Evolutionary conservation across 2,888 invertebrate genomes (phyloP).

Genomic region (Thyatira batis): DNA sequence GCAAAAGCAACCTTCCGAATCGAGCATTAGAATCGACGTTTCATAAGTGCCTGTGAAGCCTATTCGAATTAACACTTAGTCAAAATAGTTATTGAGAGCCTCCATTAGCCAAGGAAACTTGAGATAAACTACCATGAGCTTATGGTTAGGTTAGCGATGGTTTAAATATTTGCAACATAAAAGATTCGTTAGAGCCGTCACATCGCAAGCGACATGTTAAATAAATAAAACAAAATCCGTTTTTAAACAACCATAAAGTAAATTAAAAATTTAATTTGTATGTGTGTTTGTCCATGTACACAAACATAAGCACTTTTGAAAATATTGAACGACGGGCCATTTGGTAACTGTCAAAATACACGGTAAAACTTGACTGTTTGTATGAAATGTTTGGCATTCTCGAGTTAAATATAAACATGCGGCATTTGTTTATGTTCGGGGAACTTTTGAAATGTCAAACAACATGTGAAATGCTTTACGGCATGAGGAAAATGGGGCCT

Average conservation of each 20-base stretch:
- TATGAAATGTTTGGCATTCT: slow-evolving; percentile 12
- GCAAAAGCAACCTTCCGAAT: too few species aligned
- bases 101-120: background rate
- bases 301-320: slow-evolving; percentile 29
- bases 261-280: slow-evolving; percentile 51
- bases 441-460: slow-evolving; percentile 21
- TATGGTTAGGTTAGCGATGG: background rate
- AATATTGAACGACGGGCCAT: slow-evolving; percentile 26
- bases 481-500: background rate
- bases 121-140: background rate
- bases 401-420: background rate
- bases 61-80: too few species aligned
- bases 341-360: slow-evolving; percentile 25
- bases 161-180: background rate
- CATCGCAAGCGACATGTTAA: background rate
- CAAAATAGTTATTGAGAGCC: too few species aligned
- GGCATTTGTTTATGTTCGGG: slow-evolving; percentile 7
- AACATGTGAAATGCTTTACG: slow-evolving; percentile 9
- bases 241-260: slow-evolving; percentile 32
- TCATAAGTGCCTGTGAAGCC: too few species aligned
- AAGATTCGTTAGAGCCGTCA: background rate
- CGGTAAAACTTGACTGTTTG: slow-evolving; percentile 16
- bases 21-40: too few species aligned
- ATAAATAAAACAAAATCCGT: slow-evolving; percentile 1
- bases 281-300: slow-evolving; percentile 45